These are phyloP conservation scores for Erpornis zantholeuca DNA, from an alignment of 2,113 vertebrate genomes.

Conservation along the genomic window DNA sequence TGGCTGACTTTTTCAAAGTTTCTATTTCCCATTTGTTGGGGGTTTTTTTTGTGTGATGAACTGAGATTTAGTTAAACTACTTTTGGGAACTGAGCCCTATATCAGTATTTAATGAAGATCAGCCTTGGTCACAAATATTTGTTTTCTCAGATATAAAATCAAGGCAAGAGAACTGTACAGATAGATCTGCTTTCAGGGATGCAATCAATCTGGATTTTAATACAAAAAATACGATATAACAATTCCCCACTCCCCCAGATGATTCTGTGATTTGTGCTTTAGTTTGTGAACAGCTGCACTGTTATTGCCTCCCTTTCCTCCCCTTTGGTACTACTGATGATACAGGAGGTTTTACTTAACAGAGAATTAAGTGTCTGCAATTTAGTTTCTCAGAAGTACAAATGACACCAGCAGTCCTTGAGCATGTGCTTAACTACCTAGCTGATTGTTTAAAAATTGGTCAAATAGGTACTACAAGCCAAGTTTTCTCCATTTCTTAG, in stretches of 20 bases:
- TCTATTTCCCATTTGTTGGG: not conserved
- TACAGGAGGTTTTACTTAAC: not conserved
- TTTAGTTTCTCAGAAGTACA: not conserved
- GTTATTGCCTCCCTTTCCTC: not conserved
- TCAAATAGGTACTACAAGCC: not conserved
- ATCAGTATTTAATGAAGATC: not conserved
- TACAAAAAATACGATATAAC: not conserved
- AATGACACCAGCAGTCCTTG: not conserved
- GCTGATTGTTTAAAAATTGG: not conserved
- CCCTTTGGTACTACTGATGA: not conserved
- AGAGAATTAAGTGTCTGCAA: not conserved
- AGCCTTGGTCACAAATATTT: not conserved
- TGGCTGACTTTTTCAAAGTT: conserved; percentile 16
- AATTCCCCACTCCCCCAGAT: not conserved
- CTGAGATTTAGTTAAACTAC: not conserved
- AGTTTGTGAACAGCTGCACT: not conserved
- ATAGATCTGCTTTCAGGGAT: not conserved
- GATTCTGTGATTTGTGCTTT: not conserved
- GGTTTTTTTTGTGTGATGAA: not conserved
- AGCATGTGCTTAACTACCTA: not conserved
- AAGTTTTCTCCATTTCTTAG: not conserved
- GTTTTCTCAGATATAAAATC: not conserved
- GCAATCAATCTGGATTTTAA: not conserved
- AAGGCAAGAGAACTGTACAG: not conserved
- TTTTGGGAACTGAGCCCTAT: not conserved